Conservation (phyloP, 2,797 vertebrate genomes). For the Rhynchonycteris naso region DNA sequence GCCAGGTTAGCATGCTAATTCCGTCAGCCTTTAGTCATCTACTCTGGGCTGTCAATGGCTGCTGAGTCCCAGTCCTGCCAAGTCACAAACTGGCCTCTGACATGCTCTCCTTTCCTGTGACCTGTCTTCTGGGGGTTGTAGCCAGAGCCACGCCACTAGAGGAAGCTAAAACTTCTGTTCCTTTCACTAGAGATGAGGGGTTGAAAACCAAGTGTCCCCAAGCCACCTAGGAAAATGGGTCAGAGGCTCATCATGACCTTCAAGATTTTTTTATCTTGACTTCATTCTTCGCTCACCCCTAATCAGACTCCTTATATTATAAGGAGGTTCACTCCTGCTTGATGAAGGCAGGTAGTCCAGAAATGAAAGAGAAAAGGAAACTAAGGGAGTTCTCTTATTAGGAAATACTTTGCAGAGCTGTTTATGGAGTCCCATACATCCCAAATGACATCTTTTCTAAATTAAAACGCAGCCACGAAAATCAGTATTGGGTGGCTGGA, state of each 20-base stretch:
- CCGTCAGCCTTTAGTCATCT: slow-evolving; percentile 41
- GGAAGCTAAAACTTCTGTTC: slow-evolving; percentile 51
- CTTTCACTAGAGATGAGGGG: slow-evolving; percentile 26
- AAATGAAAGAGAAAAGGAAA: neutral
- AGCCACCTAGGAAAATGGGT: neutral
- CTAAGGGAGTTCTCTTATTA: neutral
- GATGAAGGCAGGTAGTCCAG: slow-evolving; percentile 25
- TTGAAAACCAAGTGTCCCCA: slow-evolving; percentile 30
- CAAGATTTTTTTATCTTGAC: neutral
- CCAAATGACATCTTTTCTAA: neutral
- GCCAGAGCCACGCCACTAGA: slow-evolving; percentile 24
- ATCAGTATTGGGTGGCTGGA: slow-evolving; percentile 18
- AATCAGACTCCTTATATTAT: neutral
- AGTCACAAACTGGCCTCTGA: slow-evolving; percentile 16
- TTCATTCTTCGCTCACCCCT: neutral
- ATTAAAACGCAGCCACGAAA: slow-evolving; percentile 40
- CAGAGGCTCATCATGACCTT: slow-evolving; percentile 2
- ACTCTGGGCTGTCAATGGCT: neutral
- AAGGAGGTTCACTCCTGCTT: slow-evolving; percentile 3
- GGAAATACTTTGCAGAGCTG: neutral
- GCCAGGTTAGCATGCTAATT: slow-evolving; percentile 65
- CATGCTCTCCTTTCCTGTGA: neutral
- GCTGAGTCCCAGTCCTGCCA: slow-evolving; percentile 41
- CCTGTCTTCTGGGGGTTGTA: slow-evolving; percentile 14
- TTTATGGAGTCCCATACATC: neutral